These are phyloP conservation scores for Hypomecis punctinalis DNA, from an alignment of 2,888 invertebrate genomes.

Conservation along the genomic window DNA sequence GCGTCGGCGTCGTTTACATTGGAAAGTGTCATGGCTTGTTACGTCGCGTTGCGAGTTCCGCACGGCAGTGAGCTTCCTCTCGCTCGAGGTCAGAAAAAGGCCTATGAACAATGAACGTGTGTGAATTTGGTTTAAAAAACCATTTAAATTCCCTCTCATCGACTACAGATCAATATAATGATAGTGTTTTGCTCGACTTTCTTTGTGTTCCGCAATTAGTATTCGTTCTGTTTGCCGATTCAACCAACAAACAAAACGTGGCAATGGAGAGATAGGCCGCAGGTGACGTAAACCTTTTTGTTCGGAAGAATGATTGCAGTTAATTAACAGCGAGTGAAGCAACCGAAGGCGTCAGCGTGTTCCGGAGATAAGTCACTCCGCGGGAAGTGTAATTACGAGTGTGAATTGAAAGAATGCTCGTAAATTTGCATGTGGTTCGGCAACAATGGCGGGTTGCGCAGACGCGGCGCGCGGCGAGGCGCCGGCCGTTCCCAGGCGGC, in stretches of 20 bases:
- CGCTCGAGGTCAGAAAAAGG: slow-evolving; percentile 40
- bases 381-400: slow-evolving; percentile 21
- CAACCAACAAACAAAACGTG: slow-evolving; percentile 7
- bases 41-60: slow-evolving; percentile 46
- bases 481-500: too few relatives aligned
- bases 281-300: slow-evolving; percentile 6
- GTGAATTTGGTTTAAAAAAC: slow-evolving; percentile 46
- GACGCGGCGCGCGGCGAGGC: slow-evolving; percentile 25
- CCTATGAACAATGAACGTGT: slow-evolving; percentile 50
- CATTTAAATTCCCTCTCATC: slow-evolving; percentile 35
- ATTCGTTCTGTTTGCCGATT: slow-evolving; percentile 8
- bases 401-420: slow-evolving; percentile 28
- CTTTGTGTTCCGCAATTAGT: slow-evolving; percentile 31
- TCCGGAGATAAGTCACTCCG: slow-evolving; percentile 27
- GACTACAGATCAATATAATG: slow-evolving; percentile 30
- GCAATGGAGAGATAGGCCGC: slow-evolving; percentile 1
- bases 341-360: slow-evolving; percentile 8
- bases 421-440: slow-evolving; percentile 42
- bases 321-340: slow-evolving; percentile 13
- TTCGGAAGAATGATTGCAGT: slow-evolving; percentile 6
- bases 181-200: slow-evolving; percentile 34
- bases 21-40: slow-evolving; percentile 65
- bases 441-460: slow-evolving; percentile 57
- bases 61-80: slow-evolving; percentile 43
- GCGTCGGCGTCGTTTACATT: slow-evolving; percentile 53